Base-by-base conservation (phyloP, 2,888 invertebrate species). In the Acanthosoma haemorrhoidale region DNA sequence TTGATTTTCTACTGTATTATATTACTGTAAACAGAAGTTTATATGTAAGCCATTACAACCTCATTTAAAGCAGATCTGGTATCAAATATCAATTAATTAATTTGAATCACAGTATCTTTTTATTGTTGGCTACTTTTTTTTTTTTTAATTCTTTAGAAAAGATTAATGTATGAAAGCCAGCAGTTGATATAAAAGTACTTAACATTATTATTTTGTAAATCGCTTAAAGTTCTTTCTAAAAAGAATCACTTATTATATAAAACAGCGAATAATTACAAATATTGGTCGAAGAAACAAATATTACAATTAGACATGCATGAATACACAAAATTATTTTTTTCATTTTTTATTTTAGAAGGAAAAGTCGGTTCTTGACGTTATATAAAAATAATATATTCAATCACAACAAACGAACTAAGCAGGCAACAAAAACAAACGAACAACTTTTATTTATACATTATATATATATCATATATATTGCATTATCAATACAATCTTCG, bases 401-500 rank as follows among this genome's bases (percentile, higher is more conserved):
- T 64, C 15, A 64, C 41, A 64, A 64, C 41, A n/a, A n/a, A n/a
- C n/a, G 25, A 64, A 67, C 36, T 51, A 67, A 51, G 67, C 57
- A 67, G 67, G 67, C 67, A 67, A 57, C 18, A 57, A 67, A 57
- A 34, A 43, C 34, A 67, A 64, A 31, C 21, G 32, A 36, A 36
- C 34, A 67, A 21, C 16, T 51, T 57, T 57, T 57, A 67, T 67
- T 57, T 67, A 60, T 60, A 60, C 34, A 64, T 29, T 39, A 39
- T 64, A 60, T 67, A 67, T 67, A 67, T 39, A 66, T 38, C 36
- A 61, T 63, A 63, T 38, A 68, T 58, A 68, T 38, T 68, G 68
- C 68, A 68, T 51, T 68, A 68, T 59, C 39, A 59, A 68, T 68
- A 68, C 21, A 59, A 68, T 59, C 34, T 68, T 68, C n/a, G 59